A percentile compares a stretch with the other conserved stretches of the same genome.
Conservation (phyloP, 1,140 invertebrate species). For the Camponotus pennsylvanicus region DNA sequence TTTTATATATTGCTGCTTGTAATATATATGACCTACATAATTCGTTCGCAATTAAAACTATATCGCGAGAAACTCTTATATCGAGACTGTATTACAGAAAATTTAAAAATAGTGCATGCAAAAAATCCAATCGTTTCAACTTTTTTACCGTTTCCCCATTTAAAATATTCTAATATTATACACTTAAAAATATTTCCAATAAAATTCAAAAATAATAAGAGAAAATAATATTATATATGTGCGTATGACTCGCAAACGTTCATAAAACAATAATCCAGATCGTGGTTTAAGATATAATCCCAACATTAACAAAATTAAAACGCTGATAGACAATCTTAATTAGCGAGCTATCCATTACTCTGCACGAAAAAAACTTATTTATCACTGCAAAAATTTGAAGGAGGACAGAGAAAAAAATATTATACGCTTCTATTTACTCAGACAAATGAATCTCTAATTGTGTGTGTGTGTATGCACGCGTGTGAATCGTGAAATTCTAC, state of each 20-base stretch:
- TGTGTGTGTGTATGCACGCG: too few species aligned
- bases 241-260: neutral
- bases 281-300: slow-evolving; percentile 60
- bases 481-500: slow-evolving; percentile 71
- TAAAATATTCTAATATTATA: neutral
- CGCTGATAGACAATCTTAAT: slow-evolving; percentile 71
- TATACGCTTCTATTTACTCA: slow-evolving; percentile 77
- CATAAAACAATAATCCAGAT: slow-evolving; percentile 33
- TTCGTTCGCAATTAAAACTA: neutral
- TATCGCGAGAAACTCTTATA: neutral
- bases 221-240: neutral
- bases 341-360: slow-evolving; percentile 65
- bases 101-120: neutral
- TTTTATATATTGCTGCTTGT: neutral
- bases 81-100: neutral
- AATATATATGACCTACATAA: neutral
- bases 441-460: slow-evolving; percentile 78
- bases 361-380: slow-evolving; percentile 67
- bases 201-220: slow-evolving; percentile 11
- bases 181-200: neutral
- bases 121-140: neutral
- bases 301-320: slow-evolving; percentile 56
- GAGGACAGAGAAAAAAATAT: slow-evolving; percentile 57
- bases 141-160: neutral
- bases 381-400: slow-evolving; percentile 59